phyloP scores from a whole-genome alignment of 2,888 invertebrate genomes.

The Amphipyra tragopoginis region DNA sequence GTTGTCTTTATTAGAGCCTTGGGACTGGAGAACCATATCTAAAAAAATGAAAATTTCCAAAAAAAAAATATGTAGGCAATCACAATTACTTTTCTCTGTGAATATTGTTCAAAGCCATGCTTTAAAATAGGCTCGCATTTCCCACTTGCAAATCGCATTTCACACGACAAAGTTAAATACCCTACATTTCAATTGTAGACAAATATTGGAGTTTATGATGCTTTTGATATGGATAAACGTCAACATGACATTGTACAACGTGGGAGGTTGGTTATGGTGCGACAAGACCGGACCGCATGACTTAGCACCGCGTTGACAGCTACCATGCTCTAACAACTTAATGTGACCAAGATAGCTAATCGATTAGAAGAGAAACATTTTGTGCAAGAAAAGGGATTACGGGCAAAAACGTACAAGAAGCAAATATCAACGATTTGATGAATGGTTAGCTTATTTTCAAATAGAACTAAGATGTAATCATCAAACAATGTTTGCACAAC shows the following conservation, averaged over 20 bases:
- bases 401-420: neutral
- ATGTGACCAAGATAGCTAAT: conserved; percentile 57
- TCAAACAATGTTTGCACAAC: neutral
- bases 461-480: neutral
- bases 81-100: neutral
- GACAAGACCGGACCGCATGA: conserved; percentile 69
- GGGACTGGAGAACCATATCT: too few species aligned
- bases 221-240: conserved; percentile 58
- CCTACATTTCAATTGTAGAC: conserved; percentile 42
- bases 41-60: too few species aligned
- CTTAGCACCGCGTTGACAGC: conserved; percentile 68
- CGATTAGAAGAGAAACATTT: conserved; percentile 35
- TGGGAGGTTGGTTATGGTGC: conserved; percentile 73
- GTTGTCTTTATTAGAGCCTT: too few species aligned
- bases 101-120: neutral
- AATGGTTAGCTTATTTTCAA: neutral
- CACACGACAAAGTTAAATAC: conserved; percentile 24
- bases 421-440: neutral
- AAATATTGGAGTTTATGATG: conserved; percentile 55
- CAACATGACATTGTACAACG: conserved; percentile 60
- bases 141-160: conserved; percentile 11
- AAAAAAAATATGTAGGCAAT: too few species aligned
- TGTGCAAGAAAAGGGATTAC: conserved; percentile 16
- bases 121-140: conserved; percentile 1
- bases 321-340: conserved; percentile 66